Conservation (phyloP, 2,113 vertebrate genomes). For the Apistogramma diplotaenia region DNA sequence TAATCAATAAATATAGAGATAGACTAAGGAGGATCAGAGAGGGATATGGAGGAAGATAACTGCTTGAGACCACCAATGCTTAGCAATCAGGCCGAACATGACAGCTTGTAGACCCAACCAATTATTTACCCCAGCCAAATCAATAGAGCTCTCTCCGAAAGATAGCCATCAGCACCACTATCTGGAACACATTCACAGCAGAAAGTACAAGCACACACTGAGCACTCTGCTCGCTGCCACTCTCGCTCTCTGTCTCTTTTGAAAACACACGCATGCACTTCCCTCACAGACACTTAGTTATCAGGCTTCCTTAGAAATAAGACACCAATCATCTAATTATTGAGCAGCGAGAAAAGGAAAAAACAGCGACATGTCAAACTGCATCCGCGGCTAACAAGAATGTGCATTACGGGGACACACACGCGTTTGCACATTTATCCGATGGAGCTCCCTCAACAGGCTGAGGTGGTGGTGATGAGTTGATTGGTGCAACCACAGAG, state of each 20-base stretch:
- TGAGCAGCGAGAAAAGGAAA: slow-evolving; percentile 3
- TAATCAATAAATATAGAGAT: slow-evolving; percentile 70
- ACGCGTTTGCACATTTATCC: not conserved
- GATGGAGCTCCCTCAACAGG: not conserved
- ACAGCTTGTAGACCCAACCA: slow-evolving; percentile 77
- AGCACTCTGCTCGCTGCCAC: slow-evolving; percentile 33
- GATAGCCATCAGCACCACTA: slow-evolving; percentile 71
- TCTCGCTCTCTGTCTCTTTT: slow-evolving; percentile 28
- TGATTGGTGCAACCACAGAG: slow-evolving; percentile 43
- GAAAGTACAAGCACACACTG: slow-evolving; percentile 46
- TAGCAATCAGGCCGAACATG: slow-evolving; percentile 77
- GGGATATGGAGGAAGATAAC: slow-evolving; percentile 71
- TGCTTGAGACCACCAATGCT: slow-evolving; percentile 66
- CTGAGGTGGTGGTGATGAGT: not conserved
- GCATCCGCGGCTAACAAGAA: not conserved
- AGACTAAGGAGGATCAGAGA: slow-evolving; percentile 70
- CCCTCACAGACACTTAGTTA: slow-evolving; percentile 24
- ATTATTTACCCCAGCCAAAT: slow-evolving; percentile 79
- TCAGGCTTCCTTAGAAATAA: slow-evolving; percentile 33
- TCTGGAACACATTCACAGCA: slow-evolving; percentile 64
- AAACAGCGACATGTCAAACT: slow-evolving; percentile 4
- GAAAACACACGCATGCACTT: not conserved
- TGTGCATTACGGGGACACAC: not conserved
- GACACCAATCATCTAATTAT: slow-evolving; percentile 45
- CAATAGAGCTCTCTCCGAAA: slow-evolving; percentile 74